These are phyloP conservation scores for Champsocephalus esox DNA, from an alignment of 2,797 vertebrate genomes.

Conservation along the genomic window DNA sequence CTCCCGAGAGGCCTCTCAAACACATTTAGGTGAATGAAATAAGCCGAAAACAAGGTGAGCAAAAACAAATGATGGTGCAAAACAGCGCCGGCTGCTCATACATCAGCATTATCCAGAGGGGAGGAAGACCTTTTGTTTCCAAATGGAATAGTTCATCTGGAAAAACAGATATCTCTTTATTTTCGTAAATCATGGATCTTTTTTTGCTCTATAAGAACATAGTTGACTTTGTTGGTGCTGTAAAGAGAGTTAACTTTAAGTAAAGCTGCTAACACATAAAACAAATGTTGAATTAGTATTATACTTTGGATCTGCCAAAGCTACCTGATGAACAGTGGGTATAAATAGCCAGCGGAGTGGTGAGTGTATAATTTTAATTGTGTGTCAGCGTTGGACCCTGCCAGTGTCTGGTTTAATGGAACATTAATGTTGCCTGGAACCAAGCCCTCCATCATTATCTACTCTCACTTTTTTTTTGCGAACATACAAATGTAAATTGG, in stretches of 20 bases:
- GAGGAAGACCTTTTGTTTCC: slow-evolving; percentile 6
- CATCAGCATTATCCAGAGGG: slow-evolving; percentile 9
- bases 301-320: slow-evolving; percentile 20
- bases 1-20: slow-evolving; percentile 43
- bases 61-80: slow-evolving; percentile 37
- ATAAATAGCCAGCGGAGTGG: slow-evolving; percentile 49
- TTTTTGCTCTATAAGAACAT: neutral
- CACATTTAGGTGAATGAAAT: slow-evolving; percentile 48
- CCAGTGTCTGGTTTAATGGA: slow-evolving; percentile 46
- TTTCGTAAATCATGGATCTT: neutral
- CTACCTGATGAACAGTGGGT: slow-evolving; percentile 35
- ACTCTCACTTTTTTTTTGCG: slow-evolving; percentile 27
- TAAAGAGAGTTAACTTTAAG: neutral
- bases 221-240: neutral
- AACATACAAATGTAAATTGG: slow-evolving; percentile 49
- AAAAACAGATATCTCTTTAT: neutral
- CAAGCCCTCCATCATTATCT: slow-evolving; percentile 61
- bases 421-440: slow-evolving; percentile 53
- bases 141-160: neutral
- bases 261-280: neutral
- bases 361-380: slow-evolving; percentile 33
- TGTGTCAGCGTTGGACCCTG: slow-evolving; percentile 10
- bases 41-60: slow-evolving; percentile 40
- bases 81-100: slow-evolving; percentile 2
- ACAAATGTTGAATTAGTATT: slow-evolving; percentile 27